These are phyloP conservation scores for Chloropsis hardwickii DNA, from an alignment of 2,113 vertebrate species.

Conservation along the genomic window DNA sequence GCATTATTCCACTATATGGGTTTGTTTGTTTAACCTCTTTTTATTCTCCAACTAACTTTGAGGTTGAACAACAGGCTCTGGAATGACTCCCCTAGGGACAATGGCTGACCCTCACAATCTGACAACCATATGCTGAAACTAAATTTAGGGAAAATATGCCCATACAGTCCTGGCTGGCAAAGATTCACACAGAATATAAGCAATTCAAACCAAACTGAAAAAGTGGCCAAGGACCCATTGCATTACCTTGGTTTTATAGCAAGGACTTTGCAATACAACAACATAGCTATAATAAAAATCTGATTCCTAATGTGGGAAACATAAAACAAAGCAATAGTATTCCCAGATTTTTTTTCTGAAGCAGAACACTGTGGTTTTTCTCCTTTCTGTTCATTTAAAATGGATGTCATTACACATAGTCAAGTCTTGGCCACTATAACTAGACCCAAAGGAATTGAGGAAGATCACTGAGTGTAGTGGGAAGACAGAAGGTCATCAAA, in stretches of 20 bases:
- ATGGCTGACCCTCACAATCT: neutral
- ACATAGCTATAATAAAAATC: neutral
- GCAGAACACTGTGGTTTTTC: neutral
- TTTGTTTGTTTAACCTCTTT: neutral
- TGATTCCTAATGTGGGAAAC: neutral
- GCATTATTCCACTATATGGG: neutral
- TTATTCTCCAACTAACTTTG: neutral
- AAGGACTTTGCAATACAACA: neutral
- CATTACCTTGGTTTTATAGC: neutral
- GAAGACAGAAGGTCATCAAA: constrained; percentile 61
- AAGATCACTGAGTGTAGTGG: neutral
- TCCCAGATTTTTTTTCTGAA: neutral
- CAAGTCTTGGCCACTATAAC: neutral
- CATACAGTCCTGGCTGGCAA: neutral
- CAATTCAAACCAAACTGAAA: neutral
- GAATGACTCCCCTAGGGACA: neutral
- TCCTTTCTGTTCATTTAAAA: constrained; percentile 21
- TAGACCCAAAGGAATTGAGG: neutral
- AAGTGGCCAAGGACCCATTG: neutral
- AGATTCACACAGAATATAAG: neutral
- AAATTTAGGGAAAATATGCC: neutral
- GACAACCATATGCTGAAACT: constrained; percentile 10
- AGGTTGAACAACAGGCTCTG: neutral
- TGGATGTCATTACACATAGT: neutral
- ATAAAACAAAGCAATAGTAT: neutral